Evolutionary conservation across 2,797 vertebrate genomes (phyloP).

Genomic region (Epinephelus awoara): DNA sequence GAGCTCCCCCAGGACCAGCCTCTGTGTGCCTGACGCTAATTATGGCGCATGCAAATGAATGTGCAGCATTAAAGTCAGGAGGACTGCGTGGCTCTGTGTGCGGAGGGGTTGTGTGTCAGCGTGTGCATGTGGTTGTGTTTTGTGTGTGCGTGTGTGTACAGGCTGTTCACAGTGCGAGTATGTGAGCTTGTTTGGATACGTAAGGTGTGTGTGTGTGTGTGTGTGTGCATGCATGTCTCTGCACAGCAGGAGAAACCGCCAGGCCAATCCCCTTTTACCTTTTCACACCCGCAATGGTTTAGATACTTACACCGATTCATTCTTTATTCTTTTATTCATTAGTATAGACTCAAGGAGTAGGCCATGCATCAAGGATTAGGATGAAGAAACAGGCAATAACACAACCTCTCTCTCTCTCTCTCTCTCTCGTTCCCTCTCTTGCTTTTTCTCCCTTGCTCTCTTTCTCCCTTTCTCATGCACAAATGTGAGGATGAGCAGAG

Average conservation of each 20-base stretch:
- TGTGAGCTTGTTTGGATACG: slow-evolving; percentile 48
- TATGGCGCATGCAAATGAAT: slow-evolving; percentile 94
- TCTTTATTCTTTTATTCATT: slow-evolving; percentile 81
- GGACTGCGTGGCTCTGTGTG: slow-evolving; percentile 71
- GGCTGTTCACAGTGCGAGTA: slow-evolving; percentile 27
- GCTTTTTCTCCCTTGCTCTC: slow-evolving; percentile 36
- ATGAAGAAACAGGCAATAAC: slow-evolving; percentile 71
- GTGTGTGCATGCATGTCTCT: slow-evolving; percentile 11
- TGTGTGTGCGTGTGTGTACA: not conserved
- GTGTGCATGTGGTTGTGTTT: slow-evolving; percentile 15
- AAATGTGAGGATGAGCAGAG: slow-evolving; percentile 69
- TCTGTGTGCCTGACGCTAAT: slow-evolving; percentile 93
- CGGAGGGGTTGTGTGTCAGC: slow-evolving; percentile 58
- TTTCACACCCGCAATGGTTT: slow-evolving; percentile 64
- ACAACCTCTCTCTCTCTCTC: slow-evolving; percentile 43
- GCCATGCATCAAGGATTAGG: slow-evolving; percentile 71
- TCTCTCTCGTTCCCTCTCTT: slow-evolving; percentile 39
- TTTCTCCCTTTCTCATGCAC: slow-evolving; percentile 44
- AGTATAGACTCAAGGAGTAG: slow-evolving; percentile 58
- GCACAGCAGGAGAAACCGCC: slow-evolving; percentile 35
- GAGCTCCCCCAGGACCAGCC: slow-evolving; percentile 92
- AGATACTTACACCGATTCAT: slow-evolving; percentile 65
- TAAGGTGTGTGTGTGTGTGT: not conserved
- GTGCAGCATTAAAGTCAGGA: slow-evolving; percentile 85
- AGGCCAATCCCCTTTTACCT: slow-evolving; percentile 58